phyloP scores from a whole-genome alignment of 2,113 vertebrate species.

The Diadophis punctatus region DNA sequence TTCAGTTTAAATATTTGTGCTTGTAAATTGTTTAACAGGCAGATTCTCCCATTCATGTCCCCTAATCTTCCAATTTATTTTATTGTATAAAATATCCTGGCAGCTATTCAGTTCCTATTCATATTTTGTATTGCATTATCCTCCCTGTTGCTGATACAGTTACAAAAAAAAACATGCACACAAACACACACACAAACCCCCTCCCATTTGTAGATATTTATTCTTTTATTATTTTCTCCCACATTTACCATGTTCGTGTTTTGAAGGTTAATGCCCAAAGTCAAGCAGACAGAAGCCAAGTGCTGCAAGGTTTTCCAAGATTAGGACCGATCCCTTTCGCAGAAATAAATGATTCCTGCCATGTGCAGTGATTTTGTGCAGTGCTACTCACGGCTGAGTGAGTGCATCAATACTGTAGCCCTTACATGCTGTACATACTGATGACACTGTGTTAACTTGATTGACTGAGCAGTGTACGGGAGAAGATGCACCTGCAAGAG shows the following conservation, averaged over 20 bases:
- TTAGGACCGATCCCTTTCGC: slow-evolving; percentile 79
- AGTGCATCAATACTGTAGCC: slow-evolving; percentile 78
- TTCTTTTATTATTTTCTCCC: slow-evolving; percentile 60
- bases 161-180: slow-evolving; percentile 60
- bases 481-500: slow-evolving; percentile 75
- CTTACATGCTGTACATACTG: slow-evolving; percentile 81
- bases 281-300: slow-evolving; percentile 78
- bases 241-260: slow-evolving; percentile 74
- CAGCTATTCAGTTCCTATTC: slow-evolving; percentile 61
- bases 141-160: slow-evolving; percentile 52
- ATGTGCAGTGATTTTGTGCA: slow-evolving; percentile 81
- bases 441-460: slow-evolving; percentile 82
- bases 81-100: slow-evolving; percentile 52
- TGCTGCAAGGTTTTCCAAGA: slow-evolving; percentile 77
- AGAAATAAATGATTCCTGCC: slow-evolving; percentile 83
- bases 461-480: slow-evolving; percentile 74
- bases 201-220: slow-evolving; percentile 69
- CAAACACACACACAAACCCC: slow-evolving; percentile 1
- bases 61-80: slow-evolving; percentile 61
- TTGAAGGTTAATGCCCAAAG: slow-evolving; percentile 83
- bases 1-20: slow-evolving; percentile 43
- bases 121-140: slow-evolving; percentile 65
- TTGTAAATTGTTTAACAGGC: slow-evolving; percentile 49
- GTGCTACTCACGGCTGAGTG: slow-evolving; percentile 78
- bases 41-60: slow-evolving; percentile 38